A percentile compares a stretch with the other conserved stretches of the same genome.
These are phyloP conservation scores for Phyllostomus hastatus DNA, from an alignment of 2,113 vertebrate species.

Conservation along the genomic window DNA sequence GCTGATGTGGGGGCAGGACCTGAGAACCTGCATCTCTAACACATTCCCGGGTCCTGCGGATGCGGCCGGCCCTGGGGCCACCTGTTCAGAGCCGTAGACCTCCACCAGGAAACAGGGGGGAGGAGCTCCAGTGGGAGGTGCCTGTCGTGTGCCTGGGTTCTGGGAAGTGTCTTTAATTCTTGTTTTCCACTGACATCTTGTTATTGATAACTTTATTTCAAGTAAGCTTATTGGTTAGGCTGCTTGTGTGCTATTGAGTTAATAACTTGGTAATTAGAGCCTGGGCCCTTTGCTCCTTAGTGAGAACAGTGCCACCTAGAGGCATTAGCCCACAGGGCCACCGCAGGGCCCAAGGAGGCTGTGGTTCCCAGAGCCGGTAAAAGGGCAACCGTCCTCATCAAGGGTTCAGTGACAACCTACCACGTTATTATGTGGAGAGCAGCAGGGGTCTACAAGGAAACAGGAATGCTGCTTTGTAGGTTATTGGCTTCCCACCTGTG, in stretches of 20 bases:
- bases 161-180: background rate
- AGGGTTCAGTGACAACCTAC: background rate
- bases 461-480: background rate
- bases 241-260: background rate
- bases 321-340: constrained; percentile 57
- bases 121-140: background rate
- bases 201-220: background rate
- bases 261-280: constrained; percentile 43
- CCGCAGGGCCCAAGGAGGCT: background rate
- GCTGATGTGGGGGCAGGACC: background rate
- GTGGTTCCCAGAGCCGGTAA: background rate
- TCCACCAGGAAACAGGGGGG: background rate
- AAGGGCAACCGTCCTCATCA: background rate
- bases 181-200: background rate
- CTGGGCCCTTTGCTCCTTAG: constrained; percentile 43
- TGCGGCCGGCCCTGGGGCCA: background rate
- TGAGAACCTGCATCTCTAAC: background rate
- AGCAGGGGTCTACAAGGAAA: background rate
- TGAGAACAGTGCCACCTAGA: constrained; percentile 73
- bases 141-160: background rate
- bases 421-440: background rate
- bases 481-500: background rate
- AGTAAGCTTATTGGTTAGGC: background rate
- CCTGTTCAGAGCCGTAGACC: background rate
- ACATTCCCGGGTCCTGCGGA: background rate